Percentiles rank a stretch among this genome's conserved stretches.
phyloP scores from a whole-genome alignment of 2,888 invertebrate species.

The Escarpia spicata region DNA sequence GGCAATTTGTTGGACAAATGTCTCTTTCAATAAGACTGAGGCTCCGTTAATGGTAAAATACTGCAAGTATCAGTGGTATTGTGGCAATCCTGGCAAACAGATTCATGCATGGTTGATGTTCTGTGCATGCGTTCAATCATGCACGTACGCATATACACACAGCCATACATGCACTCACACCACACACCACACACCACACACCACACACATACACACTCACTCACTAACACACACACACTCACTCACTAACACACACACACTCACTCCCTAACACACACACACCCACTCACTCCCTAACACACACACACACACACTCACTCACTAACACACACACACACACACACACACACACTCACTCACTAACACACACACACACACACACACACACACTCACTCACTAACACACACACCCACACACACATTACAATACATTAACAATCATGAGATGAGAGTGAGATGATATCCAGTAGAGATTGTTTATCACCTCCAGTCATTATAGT shows the following conservation, averaged over 20 bases:
- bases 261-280: slow-evolving; percentile 24
- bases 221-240: not conserved
- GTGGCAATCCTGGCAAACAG: not conserved
- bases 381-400: not conserved
- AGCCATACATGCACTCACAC: too few relatives aligned
- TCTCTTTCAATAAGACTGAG: not conserved
- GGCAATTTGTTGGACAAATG: slow-evolving; percentile 13
- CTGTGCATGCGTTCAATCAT: not conserved
- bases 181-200: too few relatives aligned
- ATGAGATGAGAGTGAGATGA: not conserved
- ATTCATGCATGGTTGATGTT: not conserved
- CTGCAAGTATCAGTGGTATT: not conserved
- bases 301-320: too few relatives aligned
- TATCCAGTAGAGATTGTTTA: not conserved
- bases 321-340: too few relatives aligned
- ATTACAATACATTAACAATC: not conserved
- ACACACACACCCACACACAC: slow-evolving; percentile 26
- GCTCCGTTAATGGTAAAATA: not conserved
- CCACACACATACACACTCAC: too few relatives aligned
- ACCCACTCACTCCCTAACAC: slow-evolving; percentile 17
- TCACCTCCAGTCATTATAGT: not conserved
- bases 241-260: not conserved
- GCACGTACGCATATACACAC: not conserved
- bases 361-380: not conserved
- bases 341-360: not conserved